These are phyloP conservation scores for Loris lydekkerianus DNA, from an alignment of 2,797 vertebrate genomes.

Conservation along the genomic window DNA sequence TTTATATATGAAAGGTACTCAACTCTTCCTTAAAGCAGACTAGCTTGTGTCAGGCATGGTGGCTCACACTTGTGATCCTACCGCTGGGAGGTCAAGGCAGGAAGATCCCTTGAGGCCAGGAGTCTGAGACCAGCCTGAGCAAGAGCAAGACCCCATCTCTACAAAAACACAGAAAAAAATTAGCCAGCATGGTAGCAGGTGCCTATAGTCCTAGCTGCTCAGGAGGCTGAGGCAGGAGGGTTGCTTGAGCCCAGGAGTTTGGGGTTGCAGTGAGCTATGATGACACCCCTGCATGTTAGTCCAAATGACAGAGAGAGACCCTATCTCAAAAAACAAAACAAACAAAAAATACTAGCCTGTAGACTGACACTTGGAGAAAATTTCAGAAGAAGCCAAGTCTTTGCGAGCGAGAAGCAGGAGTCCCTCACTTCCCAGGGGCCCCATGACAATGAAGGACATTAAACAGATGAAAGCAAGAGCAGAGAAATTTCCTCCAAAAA, in stretches of 20 bases:
- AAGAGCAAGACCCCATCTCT: background rate
- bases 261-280: background rate
- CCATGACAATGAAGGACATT: background rate
- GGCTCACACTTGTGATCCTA: background rate
- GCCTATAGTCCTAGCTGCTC: background rate
- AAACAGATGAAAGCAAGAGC: background rate
- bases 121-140: background rate
- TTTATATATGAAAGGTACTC: constrained; percentile 47
- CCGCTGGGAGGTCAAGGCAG: background rate
- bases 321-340: background rate
- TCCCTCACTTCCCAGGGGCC: constrained; percentile 17
- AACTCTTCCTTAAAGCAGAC: constrained; percentile 36
- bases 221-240: background rate
- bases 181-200: background rate
- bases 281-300: background rate
- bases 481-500: background rate
- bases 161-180: background rate
- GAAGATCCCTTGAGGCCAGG: background rate
- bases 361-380: constrained; percentile 42
- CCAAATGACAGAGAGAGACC: background rate
- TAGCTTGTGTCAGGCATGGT: constrained; percentile 26
- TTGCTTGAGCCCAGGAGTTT: background rate
- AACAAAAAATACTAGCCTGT: background rate
- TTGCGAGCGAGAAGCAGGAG: background rate
- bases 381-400: constrained; percentile 57